Evolutionary conservation across 2,888 invertebrate genomes (phyloP).

Genomic region (Aquatica leii): DNA sequence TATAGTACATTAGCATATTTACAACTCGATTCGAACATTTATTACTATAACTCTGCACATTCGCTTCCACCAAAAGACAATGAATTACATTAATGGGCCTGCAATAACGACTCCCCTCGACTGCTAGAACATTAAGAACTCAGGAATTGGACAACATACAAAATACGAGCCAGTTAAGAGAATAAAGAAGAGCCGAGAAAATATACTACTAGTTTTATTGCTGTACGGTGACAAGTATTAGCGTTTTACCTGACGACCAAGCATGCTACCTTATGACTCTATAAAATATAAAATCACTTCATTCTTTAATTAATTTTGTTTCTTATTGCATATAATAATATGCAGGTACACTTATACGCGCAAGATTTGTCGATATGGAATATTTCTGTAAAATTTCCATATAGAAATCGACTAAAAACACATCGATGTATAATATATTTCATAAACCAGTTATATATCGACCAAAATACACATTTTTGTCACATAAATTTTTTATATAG

Average conservation of each 20-base stretch:
- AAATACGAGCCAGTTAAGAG: slow-evolving; percentile 61
- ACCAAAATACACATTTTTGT: background rate
- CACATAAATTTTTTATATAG: too few relatives aligned
- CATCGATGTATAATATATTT: background rate
- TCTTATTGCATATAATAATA: slow-evolving; percentile 53
- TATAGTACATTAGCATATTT: slow-evolving; percentile 42
- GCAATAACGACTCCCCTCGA: slow-evolving; percentile 57
- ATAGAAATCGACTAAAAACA: background rate
- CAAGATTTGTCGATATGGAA: background rate
- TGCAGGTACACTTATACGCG: background rate
- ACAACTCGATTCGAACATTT: slow-evolving; percentile 43
- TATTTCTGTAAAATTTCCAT: background rate
- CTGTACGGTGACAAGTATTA: slow-evolving; percentile 58
- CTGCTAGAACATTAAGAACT: slow-evolving; percentile 58
- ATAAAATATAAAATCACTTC: slow-evolving; percentile 58
- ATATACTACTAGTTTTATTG: slow-evolving; percentile 59
- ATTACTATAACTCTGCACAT: slow-evolving; percentile 46
- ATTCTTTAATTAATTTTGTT: slow-evolving; percentile 59
- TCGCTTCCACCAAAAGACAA: slow-evolving; percentile 54
- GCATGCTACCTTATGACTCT: slow-evolving; percentile 54
- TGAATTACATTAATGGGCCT: slow-evolving; percentile 61
- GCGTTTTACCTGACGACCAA: slow-evolving; percentile 57
- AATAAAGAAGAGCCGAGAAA: slow-evolving; percentile 58
- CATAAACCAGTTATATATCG: background rate
- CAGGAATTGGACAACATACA: slow-evolving; percentile 58